Conservation (phyloP, 1,140 invertebrate species). For the Drosophila grimshawi region DNA sequence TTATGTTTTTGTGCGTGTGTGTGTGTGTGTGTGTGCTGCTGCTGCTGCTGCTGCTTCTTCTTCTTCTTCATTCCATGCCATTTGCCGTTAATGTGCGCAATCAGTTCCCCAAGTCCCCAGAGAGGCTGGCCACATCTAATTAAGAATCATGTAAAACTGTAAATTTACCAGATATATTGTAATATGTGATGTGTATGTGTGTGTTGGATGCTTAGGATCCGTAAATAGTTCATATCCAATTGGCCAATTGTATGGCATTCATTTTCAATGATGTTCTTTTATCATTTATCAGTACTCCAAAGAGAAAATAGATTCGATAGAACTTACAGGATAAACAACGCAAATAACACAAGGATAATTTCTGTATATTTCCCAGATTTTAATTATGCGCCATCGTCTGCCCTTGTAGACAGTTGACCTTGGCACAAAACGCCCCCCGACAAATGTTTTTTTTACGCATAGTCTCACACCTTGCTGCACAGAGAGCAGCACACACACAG, state of each 20-base stretch:
- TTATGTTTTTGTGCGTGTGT: background rate
- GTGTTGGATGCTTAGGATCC: too few relatives aligned
- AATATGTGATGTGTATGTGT: background rate
- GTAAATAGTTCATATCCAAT: too few relatives aligned
- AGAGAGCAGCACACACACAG: background rate
- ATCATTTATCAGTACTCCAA: too few relatives aligned
- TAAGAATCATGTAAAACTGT: slow-evolving; percentile 4
- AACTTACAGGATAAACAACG: background rate
- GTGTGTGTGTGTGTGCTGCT: background rate
- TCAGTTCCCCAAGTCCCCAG: slow-evolving; percentile 11
- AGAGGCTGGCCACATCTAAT: slow-evolving; percentile 15
- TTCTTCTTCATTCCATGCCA: slow-evolving; percentile 20
- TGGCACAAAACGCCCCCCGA: slow-evolving; percentile 47
- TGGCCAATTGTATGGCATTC: background rate
- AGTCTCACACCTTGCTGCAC: slow-evolving; percentile 13
- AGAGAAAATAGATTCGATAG: background rate
- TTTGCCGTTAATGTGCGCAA: slow-evolving; percentile 13
- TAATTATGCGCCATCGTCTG: slow-evolving; percentile 22
- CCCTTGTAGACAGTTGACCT: slow-evolving; percentile 50
- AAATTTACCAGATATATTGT: background rate
- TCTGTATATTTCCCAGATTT: background rate
- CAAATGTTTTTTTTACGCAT: slow-evolving; percentile 9
- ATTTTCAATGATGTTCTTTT: background rate
- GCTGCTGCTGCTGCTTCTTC: background rate
- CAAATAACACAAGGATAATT: slow-evolving; percentile 1